Evolutionary conservation across 2,797 vertebrate species (phyloP).

Genomic region (Podarcis siculus): DNA sequence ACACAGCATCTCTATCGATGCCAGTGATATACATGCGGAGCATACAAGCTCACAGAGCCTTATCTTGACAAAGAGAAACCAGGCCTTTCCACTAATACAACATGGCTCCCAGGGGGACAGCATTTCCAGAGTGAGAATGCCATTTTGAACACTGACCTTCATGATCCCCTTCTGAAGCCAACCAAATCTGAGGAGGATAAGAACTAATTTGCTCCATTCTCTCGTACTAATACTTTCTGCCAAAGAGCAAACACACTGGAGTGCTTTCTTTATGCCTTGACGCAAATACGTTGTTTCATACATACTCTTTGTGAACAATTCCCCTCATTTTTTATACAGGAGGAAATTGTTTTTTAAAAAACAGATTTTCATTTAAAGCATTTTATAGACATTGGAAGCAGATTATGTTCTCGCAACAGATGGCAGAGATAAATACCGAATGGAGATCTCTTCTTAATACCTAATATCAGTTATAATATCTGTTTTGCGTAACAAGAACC

Average conservation of each 20-base stretch:
- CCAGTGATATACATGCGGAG: background rate
- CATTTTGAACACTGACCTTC: slow-evolving; percentile 32
- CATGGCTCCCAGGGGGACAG: slow-evolving; percentile 13
- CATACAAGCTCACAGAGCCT: background rate
- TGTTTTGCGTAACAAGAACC: background rate
- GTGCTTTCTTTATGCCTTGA: background rate
- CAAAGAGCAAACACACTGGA: slow-evolving; percentile 18
- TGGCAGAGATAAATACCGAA: background rate
- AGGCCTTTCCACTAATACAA: slow-evolving; percentile 19
- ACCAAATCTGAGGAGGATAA: background rate
- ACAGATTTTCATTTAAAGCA: background rate
- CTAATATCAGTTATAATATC: background rate
- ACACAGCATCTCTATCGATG: background rate
- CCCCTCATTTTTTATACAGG: background rate
- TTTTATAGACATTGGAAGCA: background rate
- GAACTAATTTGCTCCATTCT: background rate
- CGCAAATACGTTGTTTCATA: slow-evolving; percentile 12
- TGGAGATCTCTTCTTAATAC: background rate
- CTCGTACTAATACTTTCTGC: background rate
- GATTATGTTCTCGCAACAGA: background rate
- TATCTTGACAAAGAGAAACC: slow-evolving; percentile 19
- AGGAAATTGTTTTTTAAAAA: rapidly evolving
- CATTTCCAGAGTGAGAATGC: slow-evolving; percentile 8
- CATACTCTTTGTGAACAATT: background rate
- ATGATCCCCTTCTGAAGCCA: background rate